Conservation (phyloP, 2,113 vertebrate genomes). For the Corvus hawaiiensis region DNA sequence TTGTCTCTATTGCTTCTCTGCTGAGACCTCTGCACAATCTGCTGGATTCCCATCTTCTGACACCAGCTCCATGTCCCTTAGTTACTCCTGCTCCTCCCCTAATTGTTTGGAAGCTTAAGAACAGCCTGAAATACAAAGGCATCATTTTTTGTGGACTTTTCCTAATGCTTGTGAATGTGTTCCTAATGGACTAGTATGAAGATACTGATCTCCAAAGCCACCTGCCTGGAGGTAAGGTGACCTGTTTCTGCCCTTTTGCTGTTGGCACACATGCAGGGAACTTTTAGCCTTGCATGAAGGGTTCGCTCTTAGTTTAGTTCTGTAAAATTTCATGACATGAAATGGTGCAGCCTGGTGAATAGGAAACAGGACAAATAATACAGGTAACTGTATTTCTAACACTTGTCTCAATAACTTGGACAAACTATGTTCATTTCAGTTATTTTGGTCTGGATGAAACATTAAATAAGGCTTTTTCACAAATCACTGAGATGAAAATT, state of each 20-base stretch:
- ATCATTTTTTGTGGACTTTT: neutral
- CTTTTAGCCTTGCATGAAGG: neutral
- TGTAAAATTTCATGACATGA: neutral
- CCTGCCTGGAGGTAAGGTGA: neutral
- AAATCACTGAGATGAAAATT: neutral
- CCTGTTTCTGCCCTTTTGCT: neutral
- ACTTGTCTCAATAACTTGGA: neutral
- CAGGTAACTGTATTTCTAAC: neutral
- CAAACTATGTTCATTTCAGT: neutral
- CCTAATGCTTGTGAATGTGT: neutral
- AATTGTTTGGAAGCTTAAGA: neutral
- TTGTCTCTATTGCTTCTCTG: neutral
- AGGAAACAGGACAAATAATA: neutral
- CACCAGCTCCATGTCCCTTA: accelerated
- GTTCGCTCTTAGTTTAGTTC: neutral
- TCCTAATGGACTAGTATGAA: neutral
- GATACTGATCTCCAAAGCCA: neutral
- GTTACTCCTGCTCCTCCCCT: neutral
- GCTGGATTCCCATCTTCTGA: neutral
- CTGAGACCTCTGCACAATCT: neutral
- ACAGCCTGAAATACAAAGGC: neutral
- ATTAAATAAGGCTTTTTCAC: neutral
- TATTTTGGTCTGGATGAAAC: neutral
- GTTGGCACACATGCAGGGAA: neutral
- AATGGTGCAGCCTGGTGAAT: neutral